These are phyloP conservation scores for Protosalanx chinensis DNA, from an alignment of 2,797 vertebrate genomes.

Conservation along the genomic window DNA sequence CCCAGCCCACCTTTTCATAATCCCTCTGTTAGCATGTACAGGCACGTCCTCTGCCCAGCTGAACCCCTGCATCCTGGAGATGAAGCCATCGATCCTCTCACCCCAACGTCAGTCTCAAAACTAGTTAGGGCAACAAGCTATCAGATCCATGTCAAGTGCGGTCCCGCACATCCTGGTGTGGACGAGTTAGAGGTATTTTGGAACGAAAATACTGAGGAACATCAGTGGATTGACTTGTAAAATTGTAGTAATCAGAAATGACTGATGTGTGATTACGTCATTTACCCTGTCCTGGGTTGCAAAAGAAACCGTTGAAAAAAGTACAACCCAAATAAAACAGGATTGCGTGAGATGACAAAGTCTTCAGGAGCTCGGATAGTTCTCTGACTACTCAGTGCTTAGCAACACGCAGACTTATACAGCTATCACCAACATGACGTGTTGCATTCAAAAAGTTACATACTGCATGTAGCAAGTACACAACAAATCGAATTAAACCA, in stretches of 20 bases:
- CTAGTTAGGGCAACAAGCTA: slow-evolving; percentile 61
- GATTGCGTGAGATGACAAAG: no score
- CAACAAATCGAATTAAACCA: no score
- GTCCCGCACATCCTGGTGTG: slow-evolving; percentile 56
- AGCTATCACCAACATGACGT: no score
- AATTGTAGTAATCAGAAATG: slow-evolving; percentile 12
- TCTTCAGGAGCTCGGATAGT: no score
- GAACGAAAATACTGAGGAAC: slow-evolving; percentile 52
- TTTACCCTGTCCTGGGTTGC: not conserved
- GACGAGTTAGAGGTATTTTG: slow-evolving; percentile 56
- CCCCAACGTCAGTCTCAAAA: slow-evolving; percentile 63
- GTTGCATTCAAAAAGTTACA: no score
- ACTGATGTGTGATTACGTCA: not conserved
- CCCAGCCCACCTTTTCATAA: slow-evolving; percentile 52
- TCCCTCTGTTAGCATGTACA: slow-evolving; percentile 74
- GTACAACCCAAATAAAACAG: no score
- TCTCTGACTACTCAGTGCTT: no score
- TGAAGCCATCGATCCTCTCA: slow-evolving; percentile 76
- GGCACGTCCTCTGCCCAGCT: slow-evolving; percentile 65
- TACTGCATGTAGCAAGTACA: no score
- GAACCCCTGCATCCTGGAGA: slow-evolving; percentile 67
- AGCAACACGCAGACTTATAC: no score
- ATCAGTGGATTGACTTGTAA: slow-evolving; percentile 6
- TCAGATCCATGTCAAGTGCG: slow-evolving; percentile 67
- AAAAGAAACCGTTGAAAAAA: no score